Evolutionary conservation across 2,113 vertebrate species (phyloP).

Genomic region (Mesitornis unicolor): DNA sequence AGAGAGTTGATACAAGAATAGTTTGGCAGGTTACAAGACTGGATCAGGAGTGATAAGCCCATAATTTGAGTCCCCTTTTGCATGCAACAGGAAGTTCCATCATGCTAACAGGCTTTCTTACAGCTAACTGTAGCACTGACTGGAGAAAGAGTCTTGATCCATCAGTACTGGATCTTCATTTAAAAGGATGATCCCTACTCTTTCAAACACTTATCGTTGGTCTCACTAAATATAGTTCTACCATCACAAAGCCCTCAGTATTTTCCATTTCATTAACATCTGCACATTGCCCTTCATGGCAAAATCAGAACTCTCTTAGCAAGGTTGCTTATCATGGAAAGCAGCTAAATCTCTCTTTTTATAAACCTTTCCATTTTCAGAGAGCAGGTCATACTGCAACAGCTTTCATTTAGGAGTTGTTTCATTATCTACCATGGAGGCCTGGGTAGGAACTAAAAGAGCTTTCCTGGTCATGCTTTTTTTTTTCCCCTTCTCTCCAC

Average conservation of each 20-base stretch:
- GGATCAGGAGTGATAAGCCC: background rate
- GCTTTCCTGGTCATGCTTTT: background rate
- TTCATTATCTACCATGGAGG: background rate
- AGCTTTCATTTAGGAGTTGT: background rate
- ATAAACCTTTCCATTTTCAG: background rate
- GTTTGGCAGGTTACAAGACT: background rate
- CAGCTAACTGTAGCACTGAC: background rate
- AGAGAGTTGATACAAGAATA: background rate
- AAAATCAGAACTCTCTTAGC: background rate
- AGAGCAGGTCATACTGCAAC: background rate
- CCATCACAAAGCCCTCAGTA: too few relatives aligned
- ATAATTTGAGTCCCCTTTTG: background rate
- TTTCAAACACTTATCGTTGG: background rate
- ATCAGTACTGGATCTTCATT: background rate
- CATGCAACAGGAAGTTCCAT: background rate
- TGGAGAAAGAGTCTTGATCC: background rate
- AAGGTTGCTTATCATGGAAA: background rate
- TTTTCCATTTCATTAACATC: background rate
- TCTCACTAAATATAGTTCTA: background rate
- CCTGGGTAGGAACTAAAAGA: background rate
- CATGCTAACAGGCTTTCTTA: background rate
- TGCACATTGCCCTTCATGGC: background rate
- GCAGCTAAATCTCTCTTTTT: background rate
- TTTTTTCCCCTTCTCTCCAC: background rate
- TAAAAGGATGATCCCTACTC: background rate